Evolutionary conservation across 2,113 vertebrate genomes (phyloP).

Genomic region (Gorsachius goisagi): DNA sequence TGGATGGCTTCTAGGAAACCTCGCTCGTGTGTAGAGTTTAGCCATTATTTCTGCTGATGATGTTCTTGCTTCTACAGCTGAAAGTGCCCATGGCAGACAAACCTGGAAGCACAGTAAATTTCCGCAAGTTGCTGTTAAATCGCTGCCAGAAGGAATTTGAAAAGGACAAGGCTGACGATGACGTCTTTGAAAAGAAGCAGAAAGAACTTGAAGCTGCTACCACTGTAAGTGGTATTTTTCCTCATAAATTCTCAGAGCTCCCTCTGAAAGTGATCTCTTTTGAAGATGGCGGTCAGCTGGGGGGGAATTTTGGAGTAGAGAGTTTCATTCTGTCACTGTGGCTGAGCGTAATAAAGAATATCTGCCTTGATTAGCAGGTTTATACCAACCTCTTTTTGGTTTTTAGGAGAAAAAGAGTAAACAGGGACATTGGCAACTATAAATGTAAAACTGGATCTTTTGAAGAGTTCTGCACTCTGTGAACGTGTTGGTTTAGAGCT

Average conservation of each 20-base stretch:
- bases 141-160: slow-evolving; percentile 99
- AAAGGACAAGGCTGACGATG: slow-evolving; percentile 96
- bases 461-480: neutral
- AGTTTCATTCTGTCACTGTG: neutral
- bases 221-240: slow-evolving; percentile 73
- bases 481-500: neutral
- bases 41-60: neutral
- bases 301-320: neutral
- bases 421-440: neutral
- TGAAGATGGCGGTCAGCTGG: neutral
- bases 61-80: slow-evolving; percentile 73
- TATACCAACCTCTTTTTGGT: neutral
- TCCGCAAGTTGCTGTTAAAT: slow-evolving; percentile 94
- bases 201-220: slow-evolving; percentile 93
- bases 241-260: neutral
- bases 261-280: neutral
- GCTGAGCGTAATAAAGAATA: neutral
- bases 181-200: slow-evolving; percentile 96
- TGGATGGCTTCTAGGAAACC: neutral
- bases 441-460: neutral
- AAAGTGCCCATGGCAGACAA: slow-evolving; percentile 96
- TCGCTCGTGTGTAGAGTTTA: neutral
- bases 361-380: neutral
- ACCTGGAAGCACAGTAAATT: slow-evolving; percentile 91
- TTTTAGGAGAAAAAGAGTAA: neutral